Evolutionary conservation across 2,113 vertebrate species (phyloP).

Genomic region (Antigone vipio): DNA sequence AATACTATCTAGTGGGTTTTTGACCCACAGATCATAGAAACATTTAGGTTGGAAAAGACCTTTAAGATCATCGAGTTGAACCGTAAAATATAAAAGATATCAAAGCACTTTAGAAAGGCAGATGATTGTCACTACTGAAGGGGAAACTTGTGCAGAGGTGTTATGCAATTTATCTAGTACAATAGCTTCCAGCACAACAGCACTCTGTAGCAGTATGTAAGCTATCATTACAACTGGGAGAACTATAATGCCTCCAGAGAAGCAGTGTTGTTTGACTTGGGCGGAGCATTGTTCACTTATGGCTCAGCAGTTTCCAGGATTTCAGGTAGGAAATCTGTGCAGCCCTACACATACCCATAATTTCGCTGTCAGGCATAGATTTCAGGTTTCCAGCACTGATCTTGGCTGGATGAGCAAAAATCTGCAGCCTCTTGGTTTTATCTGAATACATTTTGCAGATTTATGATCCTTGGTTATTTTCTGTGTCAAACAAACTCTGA

Average conservation of each 20-base stretch:
- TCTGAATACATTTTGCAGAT: background rate
- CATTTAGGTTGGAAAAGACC: background rate
- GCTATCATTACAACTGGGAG: background rate
- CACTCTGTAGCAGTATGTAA: background rate
- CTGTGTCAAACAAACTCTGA: background rate
- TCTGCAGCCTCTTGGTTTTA: background rate
- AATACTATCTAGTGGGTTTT: background rate
- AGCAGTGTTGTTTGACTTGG: background rate
- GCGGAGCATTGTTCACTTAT: background rate
- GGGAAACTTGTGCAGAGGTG: background rate
- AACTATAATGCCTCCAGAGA: background rate
- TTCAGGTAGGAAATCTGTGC: background rate
- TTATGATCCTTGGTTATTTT: background rate
- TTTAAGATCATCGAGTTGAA: background rate
- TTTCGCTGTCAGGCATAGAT: background rate
- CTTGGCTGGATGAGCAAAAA: background rate
- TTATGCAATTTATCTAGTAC: background rate
- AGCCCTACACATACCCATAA: background rate
- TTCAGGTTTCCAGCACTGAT: background rate
- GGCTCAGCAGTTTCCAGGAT: background rate
- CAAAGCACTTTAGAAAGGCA: background rate
- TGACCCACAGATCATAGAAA: background rate
- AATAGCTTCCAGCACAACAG: background rate
- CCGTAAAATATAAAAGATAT: background rate
- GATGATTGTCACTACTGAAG: background rate